Percentiles rank a stretch among this genome's conserved stretches.
These are phyloP conservation scores for Columba guinea DNA, from an alignment of 2,797 vertebrate species.

Conservation along the genomic window DNA sequence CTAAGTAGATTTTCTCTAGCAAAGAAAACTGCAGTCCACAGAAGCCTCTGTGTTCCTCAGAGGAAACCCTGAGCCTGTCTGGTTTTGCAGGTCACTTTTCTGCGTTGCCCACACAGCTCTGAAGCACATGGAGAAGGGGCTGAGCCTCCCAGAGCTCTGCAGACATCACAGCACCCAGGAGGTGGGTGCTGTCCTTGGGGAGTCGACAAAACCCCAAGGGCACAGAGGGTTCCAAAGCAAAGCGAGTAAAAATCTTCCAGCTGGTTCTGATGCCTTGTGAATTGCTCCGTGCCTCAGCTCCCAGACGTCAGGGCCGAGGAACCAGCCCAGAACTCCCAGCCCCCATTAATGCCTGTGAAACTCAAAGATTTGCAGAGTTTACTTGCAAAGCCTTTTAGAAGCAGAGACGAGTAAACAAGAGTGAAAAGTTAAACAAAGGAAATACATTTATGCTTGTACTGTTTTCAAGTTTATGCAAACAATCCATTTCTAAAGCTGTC, in stretches of 20 bases:
- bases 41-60: background rate
- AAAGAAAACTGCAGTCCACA: background rate
- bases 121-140: background rate
- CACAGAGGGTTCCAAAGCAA: background rate
- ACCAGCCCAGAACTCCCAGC: constrained; percentile 29
- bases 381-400: constrained; percentile 80
- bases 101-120: rapidly evolving
- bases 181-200: background rate
- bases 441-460: constrained; percentile 77
- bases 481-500: constrained; percentile 73
- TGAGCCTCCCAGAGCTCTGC: background rate
- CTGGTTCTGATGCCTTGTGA: background rate
- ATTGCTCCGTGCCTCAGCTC: background rate
- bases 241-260: background rate
- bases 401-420: constrained; percentile 76
- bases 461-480: constrained; percentile 78
- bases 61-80: background rate
- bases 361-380: constrained; percentile 76
- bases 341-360: constrained; percentile 51
- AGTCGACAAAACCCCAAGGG: background rate
- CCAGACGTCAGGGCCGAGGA: background rate
- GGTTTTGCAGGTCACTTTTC: background rate
- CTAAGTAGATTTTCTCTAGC: background rate
- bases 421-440: constrained; percentile 76
- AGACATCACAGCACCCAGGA: background rate